Conservation (phyloP, 2,888 invertebrate genomes). For the Desoria tigrina region DNA sequence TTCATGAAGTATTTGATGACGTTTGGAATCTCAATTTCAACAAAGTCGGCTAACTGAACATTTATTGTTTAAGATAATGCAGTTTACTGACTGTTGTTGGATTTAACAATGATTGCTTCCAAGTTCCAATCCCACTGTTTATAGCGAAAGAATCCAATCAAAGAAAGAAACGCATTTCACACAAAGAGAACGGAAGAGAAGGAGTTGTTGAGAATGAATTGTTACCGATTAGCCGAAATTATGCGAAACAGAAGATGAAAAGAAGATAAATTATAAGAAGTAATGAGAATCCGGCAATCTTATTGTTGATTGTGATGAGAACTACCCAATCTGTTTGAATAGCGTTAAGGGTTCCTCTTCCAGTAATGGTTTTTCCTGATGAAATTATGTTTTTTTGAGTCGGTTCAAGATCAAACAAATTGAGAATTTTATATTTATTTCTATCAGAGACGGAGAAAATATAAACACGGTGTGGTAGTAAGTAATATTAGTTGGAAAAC, state of each 20-base stretch:
- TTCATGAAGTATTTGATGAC: too few relatives aligned
- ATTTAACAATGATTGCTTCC: too few relatives aligned
- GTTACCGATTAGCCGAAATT: too few relatives aligned
- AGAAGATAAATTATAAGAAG: constrained; percentile 12
- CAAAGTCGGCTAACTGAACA: too few relatives aligned
- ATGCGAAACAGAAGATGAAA: not conserved
- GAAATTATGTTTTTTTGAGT: constrained; percentile 36
- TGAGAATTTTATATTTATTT: constrained; percentile 50
- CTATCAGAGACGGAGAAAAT: not conserved
- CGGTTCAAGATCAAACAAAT: constrained; percentile 50
- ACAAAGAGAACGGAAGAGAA: too few relatives aligned
- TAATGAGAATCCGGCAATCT: constrained; percentile 5
- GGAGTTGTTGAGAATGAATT: too few relatives aligned
- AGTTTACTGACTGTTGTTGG: too few relatives aligned
- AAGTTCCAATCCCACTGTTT: too few relatives aligned
- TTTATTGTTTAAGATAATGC: too few relatives aligned
- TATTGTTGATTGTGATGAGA: constrained; percentile 13
- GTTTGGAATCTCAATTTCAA: too few relatives aligned
- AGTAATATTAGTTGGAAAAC: constrained; percentile 4
- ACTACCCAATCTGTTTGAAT: constrained; percentile 8
- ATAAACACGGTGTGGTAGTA: not conserved
- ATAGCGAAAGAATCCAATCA: too few relatives aligned
- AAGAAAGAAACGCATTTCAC: too few relatives aligned
- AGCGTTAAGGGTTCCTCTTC: not conserved
- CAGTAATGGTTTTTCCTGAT: constrained; percentile 31